These are phyloP conservation scores for Holothuria glaberrima DNA, from an alignment of 35 echinoderm and acorn worm genomes.

Conservation along the genomic window DNA sequence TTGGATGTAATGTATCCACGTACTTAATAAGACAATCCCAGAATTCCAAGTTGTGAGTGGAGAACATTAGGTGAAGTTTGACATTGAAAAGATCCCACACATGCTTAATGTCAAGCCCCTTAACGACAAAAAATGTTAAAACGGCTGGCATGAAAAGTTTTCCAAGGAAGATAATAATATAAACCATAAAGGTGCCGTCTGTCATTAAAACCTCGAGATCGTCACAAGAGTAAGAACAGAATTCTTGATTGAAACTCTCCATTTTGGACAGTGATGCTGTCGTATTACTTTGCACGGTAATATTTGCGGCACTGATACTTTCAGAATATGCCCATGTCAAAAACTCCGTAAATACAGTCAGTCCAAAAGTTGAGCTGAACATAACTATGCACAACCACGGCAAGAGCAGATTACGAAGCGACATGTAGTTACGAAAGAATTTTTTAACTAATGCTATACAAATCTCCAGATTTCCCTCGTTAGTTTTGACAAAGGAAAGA, in stretches of 20 bases:
- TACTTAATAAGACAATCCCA: not conserved
- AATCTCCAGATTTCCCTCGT: not conserved
- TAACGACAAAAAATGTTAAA: not conserved
- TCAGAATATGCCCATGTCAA: too few species aligned
- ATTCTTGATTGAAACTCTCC: not conserved
- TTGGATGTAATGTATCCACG: not conserved
- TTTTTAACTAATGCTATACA: too few species aligned
- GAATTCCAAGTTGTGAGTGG: not conserved
- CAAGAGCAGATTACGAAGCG: not conserved
- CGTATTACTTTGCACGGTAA: not conserved
- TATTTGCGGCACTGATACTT: not conserved
- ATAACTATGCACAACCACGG: not conserved
- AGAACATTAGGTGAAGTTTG: not conserved
- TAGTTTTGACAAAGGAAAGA: not conserved
- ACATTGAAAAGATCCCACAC: not conserved
- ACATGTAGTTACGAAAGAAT: not conserved
- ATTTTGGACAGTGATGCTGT: not conserved
- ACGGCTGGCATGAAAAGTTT: not conserved
- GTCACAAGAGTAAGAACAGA: slow-evolving; percentile 16
- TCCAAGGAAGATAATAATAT: not conserved
- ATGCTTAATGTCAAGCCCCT: slow-evolving; percentile 17
- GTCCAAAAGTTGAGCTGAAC: slow-evolving; percentile 8
- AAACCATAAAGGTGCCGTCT: not conserved
- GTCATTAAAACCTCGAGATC: not conserved
- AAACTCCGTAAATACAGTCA: not conserved